Evolutionary conservation across 2,797 vertebrate species (phyloP).

Genomic region (Rhinoraja longicauda): DNA sequence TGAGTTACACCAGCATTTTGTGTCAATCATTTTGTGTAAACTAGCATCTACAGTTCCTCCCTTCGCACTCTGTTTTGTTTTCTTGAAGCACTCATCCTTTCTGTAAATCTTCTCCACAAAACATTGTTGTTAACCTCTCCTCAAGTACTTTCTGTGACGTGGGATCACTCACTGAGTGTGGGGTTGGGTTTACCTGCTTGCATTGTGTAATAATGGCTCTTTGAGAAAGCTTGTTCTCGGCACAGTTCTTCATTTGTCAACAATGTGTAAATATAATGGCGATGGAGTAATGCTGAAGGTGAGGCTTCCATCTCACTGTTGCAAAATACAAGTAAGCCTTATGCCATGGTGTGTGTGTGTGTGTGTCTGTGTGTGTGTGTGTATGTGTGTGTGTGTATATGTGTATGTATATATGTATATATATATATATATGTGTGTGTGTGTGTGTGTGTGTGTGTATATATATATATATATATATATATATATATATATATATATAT

Average conservation of each 20-base stretch:
- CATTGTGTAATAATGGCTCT: not conserved
- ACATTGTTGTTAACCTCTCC: not conserved
- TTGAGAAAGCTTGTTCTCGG: not conserved
- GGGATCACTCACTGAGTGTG: not conserved
- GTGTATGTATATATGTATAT: too few relatives aligned
- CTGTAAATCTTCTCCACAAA: not conserved
- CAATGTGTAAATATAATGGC: not conserved
- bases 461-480: too few relatives aligned
- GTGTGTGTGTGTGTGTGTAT: too few relatives aligned
- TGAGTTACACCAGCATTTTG: too few relatives aligned
- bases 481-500: too few relatives aligned
- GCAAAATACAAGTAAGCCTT: not conserved
- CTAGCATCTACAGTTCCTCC: too few relatives aligned
- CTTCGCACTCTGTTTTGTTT: not conserved
- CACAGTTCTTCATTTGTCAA: not conserved
- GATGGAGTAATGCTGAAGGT: not conserved
- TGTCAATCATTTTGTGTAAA: too few relatives aligned
- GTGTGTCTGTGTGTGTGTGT: too few relatives aligned
- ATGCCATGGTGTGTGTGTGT: too few relatives aligned
- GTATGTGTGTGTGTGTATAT: too few relatives aligned
- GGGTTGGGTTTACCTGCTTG: not conserved
- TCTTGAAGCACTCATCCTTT: not conserved
- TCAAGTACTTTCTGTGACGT: not conserved
- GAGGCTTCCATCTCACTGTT: not conserved
- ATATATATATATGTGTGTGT: too few relatives aligned